phyloP scores from a whole-genome alignment of 2,797 vertebrate genomes.

The Columba guinea region DNA sequence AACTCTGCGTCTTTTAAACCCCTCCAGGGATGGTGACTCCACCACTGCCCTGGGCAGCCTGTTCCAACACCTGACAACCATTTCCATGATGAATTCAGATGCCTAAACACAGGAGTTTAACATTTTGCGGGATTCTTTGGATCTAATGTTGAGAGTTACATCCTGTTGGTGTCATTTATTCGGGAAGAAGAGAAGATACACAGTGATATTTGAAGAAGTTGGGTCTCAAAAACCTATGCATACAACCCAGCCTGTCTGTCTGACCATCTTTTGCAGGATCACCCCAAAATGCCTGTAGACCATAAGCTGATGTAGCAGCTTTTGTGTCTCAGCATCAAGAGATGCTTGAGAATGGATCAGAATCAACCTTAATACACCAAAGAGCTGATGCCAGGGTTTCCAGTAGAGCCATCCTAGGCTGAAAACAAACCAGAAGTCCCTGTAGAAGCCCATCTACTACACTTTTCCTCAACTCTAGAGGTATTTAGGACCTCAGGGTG shows the following conservation, averaged over 20 bases:
- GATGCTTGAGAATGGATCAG: background rate
- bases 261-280: background rate
- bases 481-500: background rate
- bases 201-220: background rate
- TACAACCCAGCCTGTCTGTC: background rate
- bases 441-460: fast-evolving
- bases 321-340: background rate
- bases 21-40: too few relatives aligned
- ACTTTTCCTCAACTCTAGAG: background rate
- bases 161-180: background rate
- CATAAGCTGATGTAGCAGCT: fast-evolving
- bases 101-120: fast-evolving
- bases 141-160: background rate
- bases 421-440: background rate
- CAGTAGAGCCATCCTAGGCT: background rate
- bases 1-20: too few relatives aligned
- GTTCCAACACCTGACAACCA: too few relatives aligned
- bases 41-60: too few relatives aligned
- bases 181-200: background rate
- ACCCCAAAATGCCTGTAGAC: background rate
- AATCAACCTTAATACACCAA: background rate
- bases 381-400: background rate
- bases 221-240: background rate
- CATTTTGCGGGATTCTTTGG: background rate
- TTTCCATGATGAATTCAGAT: background rate